Percentiles rank a stretch among this genome's conserved stretches.
Evolutionary conservation across 2,113 vertebrate species (phyloP).

Genomic region (Climacteris rufus): DNA sequence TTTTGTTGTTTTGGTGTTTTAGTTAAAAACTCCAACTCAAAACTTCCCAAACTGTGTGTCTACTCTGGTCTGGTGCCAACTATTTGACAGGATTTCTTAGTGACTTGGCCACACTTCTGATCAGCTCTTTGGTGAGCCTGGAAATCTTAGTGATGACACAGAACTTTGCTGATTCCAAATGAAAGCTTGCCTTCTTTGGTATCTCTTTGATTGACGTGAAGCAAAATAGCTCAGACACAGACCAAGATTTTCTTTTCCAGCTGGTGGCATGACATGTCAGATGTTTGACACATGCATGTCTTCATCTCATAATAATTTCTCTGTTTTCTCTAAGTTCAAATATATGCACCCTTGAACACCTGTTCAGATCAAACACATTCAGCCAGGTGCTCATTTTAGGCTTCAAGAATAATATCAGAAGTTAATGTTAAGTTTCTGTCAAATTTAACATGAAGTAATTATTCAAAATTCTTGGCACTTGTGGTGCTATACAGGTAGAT

Average conservation of each 20-base stretch:
- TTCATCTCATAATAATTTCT: neutral
- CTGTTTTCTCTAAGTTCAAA: neutral
- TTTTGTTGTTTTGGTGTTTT: neutral
- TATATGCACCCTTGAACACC: neutral
- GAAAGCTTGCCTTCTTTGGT: neutral
- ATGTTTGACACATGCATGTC: rapidly evolving
- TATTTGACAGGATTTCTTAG: neutral
- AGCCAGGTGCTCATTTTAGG: neutral
- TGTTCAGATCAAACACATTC: neutral
- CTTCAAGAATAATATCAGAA: neutral
- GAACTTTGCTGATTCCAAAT: neutral
- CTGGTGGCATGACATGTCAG: neutral
- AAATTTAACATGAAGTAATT: neutral
- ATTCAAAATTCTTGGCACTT: neutral
- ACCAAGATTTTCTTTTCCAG: neutral
- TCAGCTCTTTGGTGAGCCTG: neutral
- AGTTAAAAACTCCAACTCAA: neutral
- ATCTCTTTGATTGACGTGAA: neutral
- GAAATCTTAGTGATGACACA: neutral
- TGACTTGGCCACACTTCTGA: neutral
- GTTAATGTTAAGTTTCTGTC: neutral
- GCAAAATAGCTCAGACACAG: neutral
- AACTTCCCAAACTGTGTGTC: neutral
- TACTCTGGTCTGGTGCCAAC: neutral
- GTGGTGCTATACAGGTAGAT: neutral